A percentile compares a stretch with the other conserved stretches of the same genome.
Conservation (phyloP, 2,888 invertebrate genomes). For the Ctenicera cuprea region DNA sequence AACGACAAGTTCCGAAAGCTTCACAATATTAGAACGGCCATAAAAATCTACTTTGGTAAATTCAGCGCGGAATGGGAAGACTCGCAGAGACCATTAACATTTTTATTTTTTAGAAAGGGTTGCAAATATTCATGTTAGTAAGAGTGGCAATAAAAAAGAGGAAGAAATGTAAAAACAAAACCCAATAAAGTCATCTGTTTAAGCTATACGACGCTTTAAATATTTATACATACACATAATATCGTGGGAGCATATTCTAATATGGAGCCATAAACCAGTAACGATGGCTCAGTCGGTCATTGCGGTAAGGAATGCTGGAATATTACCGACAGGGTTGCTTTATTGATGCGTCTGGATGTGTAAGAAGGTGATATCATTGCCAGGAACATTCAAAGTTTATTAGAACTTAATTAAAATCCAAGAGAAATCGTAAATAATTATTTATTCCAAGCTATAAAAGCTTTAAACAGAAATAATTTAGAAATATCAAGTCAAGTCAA, state of each 20-base stretch:
- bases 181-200: constrained; percentile 49
- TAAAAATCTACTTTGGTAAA: constrained; percentile 20
- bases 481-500: no score
- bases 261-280: constrained; percentile 54
- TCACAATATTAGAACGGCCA: constrained; percentile 41
- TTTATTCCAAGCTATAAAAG: no score
- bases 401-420: background rate
- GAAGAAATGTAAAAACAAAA: constrained; percentile 35
- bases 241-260: constrained; percentile 53
- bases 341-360: constrained; percentile 43
- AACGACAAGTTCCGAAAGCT: constrained; percentile 38
- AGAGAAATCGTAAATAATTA: no score
- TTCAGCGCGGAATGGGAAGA: background rate
- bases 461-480: no score
- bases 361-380: constrained; percentile 42
- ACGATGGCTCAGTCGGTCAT: constrained; percentile 54
- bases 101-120: constrained; percentile 10
- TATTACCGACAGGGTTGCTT: constrained; percentile 49
- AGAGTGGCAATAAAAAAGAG: constrained; percentile 12
- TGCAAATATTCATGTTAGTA: background rate
- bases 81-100: background rate
- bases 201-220: constrained; percentile 47
- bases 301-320: constrained; percentile 52
- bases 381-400: background rate
- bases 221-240: constrained; percentile 54